phyloP scores from a whole-genome alignment of 2,113 vertebrate species.

The Cyanocitta stelleri region DNA sequence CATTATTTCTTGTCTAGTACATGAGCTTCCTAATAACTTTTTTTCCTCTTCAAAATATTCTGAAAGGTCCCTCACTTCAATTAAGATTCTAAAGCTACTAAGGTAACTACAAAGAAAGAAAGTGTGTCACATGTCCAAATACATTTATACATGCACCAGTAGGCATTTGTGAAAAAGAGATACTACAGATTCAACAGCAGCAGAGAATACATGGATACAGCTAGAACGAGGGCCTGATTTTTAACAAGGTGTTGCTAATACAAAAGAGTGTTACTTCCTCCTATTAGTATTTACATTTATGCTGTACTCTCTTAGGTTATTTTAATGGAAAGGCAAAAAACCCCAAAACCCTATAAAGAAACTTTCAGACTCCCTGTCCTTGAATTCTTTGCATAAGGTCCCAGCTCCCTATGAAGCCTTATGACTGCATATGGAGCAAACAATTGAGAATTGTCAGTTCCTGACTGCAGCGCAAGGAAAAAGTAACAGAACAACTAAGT shows the following conservation, averaged over 20 bases:
- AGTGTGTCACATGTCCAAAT: not conserved
- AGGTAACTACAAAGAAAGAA: not conserved
- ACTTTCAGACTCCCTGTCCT: not conserved
- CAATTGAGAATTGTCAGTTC: not conserved
- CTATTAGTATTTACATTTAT: not conserved
- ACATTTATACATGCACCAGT: not conserved
- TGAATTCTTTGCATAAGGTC: not conserved
- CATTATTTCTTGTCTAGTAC: not conserved
- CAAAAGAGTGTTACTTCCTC: not conserved
- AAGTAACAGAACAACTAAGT: not conserved
- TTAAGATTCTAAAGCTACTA: not conserved
- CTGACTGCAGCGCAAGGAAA: not conserved
- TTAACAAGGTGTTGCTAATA: not conserved
- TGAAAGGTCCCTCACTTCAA: not conserved
- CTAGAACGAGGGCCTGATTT: not conserved
- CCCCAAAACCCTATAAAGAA: not conserved
- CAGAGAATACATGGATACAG: not conserved
- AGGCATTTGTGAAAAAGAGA: not conserved
- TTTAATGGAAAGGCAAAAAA: not conserved
- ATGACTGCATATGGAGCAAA: not conserved
- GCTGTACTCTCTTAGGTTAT: not conserved
- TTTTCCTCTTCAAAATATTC: not conserved
- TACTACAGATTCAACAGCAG: not conserved
- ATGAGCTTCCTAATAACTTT: not conserved
- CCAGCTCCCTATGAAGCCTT: not conserved